Evolutionary conservation across 1,140 invertebrate species (phyloP), one percentile per base, ranked within the genome.

Genomic region (Maconellicoccus hirsutus): DNA sequence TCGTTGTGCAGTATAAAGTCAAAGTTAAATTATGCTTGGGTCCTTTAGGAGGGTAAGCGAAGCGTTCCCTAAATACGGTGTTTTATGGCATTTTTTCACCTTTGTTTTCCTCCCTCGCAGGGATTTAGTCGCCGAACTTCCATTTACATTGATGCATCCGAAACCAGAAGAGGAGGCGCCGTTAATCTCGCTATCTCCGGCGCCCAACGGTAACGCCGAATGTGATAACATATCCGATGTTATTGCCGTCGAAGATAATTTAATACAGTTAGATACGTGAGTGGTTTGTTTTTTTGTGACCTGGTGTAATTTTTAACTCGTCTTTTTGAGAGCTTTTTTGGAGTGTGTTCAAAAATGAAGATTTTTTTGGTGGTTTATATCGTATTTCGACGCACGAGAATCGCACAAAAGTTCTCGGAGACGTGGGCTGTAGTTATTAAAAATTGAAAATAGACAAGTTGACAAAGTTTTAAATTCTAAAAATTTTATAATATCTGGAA

Each of bases 1-100:
- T 99, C 76, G 96, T 99, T 79, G 97, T 99, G 69, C 95, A 98
- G 80, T 99, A 99, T 82, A 97, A 96, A 84, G 95, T 97, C 12
- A 98, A 98, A 85, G 97, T 99, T 70, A 96, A 98, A 83, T 86
- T 99, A 70, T 93, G 93, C 77, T 85, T 98, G 69, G 94, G 96
- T 74, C 86, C 94, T 75, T 85, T 98, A 59, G 94, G 92, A 79
- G 94, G 94, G 92, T 95, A 83, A 89, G 87, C 82, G 21, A 63
- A 14, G 25, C n/a, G n/a, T n/a, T n/a, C n/a, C n/a, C n/a, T n/a
- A n/a, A n/a, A n/a, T n/a, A n/a, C n/a, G n/a, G n/a, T n/a, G n/a
- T n/a, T n/a, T n/a, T n/a, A n/a, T n/a, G n/a, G n/a, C n/a, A n/a
- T n/a, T n/a, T n/a, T n/a, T n/a, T n/a, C n/a, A n/a, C n/a, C n/a